Evolutionary conservation across 2,113 vertebrate genomes (phyloP), one percentile per base, ranked within the genome.

Genomic region (Ramphastos sulfuratus): DNA sequence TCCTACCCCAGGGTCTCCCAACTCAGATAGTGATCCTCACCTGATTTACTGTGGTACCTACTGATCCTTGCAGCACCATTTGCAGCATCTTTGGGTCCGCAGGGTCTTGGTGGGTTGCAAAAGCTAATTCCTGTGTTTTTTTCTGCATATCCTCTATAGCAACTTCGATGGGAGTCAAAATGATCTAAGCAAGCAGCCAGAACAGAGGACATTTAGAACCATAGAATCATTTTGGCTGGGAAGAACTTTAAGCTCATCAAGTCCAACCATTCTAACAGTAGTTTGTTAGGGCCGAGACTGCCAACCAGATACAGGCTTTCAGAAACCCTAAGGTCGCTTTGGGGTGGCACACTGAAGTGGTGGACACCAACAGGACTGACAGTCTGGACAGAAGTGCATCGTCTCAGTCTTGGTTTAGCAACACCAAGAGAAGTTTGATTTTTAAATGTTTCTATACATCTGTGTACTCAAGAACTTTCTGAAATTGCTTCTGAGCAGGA

Each of bases 101-200:
- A 21, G 99, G 99, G 89, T 99, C 99, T 93, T 99, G 99, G 95
- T 99, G 99, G 52, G 99, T 99, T 79, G 99, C 99, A 69, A 99
- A 99, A 54, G 99, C 99, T 90, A 99, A 50, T 94, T 99, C 99
- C 89, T 99, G 99, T 8, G 99, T 99, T 97, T 99, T 99, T 96
- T 99, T 99, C 97, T 99, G 99, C 99, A 99, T 99, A 95, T 99
- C 99, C 95, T 99, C 99, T 46, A 99, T 99, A n/a, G 99, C 99
- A 37, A 99, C 99, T 97, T 99, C 99, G 21, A 99, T 99, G 86
- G 99, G 99, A 3, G 98, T 99, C 96, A 99, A 97, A 95, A 99
- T 99, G 74, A 99, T 98, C 99, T 99, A 87, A 46, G 63, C 28
- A 89, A 93, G 73, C 4, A 78, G 63, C 13, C 73, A 92, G 65